A percentile compares a stretch with the other conserved stretches of the same genome.
These are phyloP conservation scores for Theodoxus fluviatilis DNA, from an alignment of 2,888 invertebrate genomes.

Conservation along the genomic window DNA sequence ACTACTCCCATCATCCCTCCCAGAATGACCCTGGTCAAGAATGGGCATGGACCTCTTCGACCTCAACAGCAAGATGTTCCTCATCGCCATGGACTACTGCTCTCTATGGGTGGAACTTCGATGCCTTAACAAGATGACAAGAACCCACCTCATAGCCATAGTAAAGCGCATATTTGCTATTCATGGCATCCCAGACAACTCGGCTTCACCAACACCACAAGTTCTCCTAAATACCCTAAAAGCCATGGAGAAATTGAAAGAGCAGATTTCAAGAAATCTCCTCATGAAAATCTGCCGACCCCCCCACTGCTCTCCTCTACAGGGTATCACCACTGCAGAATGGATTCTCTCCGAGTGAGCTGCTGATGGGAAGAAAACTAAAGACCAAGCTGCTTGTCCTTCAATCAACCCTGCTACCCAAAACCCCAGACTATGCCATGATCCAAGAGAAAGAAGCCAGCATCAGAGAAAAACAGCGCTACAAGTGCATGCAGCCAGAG, in stretches of 20 bases:
- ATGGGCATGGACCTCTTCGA: slow-evolving; percentile 22
- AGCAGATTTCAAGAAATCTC: slow-evolving; percentile 16
- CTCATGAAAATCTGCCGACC: slow-evolving; percentile 19
- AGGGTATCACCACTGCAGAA: slow-evolving; percentile 19
- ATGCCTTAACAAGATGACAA: background rate
- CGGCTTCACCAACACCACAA: slow-evolving; percentile 22
- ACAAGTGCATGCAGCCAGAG: too few species aligned
- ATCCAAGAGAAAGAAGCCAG: too few species aligned
- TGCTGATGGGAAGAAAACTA: slow-evolving; percentile 18
- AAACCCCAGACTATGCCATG: slow-evolving; percentile 25
- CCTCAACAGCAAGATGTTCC: background rate
- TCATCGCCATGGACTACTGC: slow-evolving; percentile 22
- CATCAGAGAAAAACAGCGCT: too few species aligned
- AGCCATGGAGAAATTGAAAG: slow-evolving; percentile 23
- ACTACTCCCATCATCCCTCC: slow-evolving; percentile 2
- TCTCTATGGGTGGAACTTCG: slow-evolving; percentile 21
- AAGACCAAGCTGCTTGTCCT: slow-evolving; percentile 1
- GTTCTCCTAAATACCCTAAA: slow-evolving; percentile 4
- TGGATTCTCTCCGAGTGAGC: slow-evolving; percentile 24
- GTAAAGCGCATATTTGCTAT: slow-evolving; percentile 12
- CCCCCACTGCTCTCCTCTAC: slow-evolving; percentile 23
- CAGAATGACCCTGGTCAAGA: slow-evolving; percentile 18
- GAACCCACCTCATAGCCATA: background rate
- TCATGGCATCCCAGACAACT: slow-evolving; percentile 24
- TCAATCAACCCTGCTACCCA: background rate